These are phyloP conservation scores for Esox lucius DNA, from an alignment of 2,797 vertebrate genomes.

Conservation along the genomic window DNA sequence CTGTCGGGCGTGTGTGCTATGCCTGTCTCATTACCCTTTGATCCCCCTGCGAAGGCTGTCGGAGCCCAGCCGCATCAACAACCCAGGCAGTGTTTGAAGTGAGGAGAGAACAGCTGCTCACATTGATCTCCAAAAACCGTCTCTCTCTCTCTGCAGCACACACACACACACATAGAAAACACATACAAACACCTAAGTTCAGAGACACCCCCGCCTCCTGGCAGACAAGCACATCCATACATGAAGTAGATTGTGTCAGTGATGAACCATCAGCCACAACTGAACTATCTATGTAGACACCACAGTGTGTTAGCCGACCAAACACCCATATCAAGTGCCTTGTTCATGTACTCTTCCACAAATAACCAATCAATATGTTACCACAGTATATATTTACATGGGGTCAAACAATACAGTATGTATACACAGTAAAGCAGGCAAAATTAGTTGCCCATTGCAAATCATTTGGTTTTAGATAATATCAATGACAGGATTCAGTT, in stretches of 20 bases:
- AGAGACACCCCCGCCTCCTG: conserved; percentile 33
- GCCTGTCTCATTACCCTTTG: conserved; percentile 77
- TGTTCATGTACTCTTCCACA: neutral
- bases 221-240: conserved; percentile 56
- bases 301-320: neutral
- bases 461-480: neutral
- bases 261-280: neutral
- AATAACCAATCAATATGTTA: neutral
- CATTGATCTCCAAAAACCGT: conserved; percentile 75
- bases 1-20: conserved; percentile 70
- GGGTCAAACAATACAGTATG: neutral
- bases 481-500: neutral
- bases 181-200: neutral
- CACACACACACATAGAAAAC: neutral
- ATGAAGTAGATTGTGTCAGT: neutral
- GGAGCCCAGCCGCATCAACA: conserved; percentile 65
- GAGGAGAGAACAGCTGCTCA: conserved; percentile 72
- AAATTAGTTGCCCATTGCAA: neutral
- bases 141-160: conserved; percentile 48
- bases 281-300: neutral
- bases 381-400: neutral
- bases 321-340: neutral
- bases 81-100: conserved; percentile 74
- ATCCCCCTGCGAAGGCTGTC: conserved; percentile 66
- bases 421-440: neutral